Base-by-base conservation (phyloP, 2,797 vertebrate genomes). In the Meriones psammophilus region DNA sequence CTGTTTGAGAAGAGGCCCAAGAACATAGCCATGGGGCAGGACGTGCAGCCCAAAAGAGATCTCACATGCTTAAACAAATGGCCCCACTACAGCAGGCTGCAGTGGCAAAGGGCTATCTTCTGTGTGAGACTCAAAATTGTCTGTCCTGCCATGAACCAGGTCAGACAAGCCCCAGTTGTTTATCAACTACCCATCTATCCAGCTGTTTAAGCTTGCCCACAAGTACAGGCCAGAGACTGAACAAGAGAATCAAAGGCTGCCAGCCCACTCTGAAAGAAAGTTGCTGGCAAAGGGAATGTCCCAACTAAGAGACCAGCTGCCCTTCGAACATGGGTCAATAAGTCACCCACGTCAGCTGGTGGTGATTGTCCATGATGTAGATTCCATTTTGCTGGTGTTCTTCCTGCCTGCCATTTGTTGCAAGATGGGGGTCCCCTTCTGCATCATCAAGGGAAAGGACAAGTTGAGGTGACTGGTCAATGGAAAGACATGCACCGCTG, bases 11-110 rank as follows among this genome's bases (percentile, higher is more conserved):
- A 83, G 42, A 64, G 3, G 15, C 14, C 26, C 64, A 28, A 30
- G 36, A 83, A 64, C 0, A 10, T 5, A 0, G 2, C 22, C 5
- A 3, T 15, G 9, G 24, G 36, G 58, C 7, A 3, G 58, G 15
- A 84, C 14, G 20, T 64, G 1, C 39, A 42, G 24, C 36, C 60
- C 80, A 30, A 76, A 39, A 64, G 60, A 18, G 39, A 33, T 64
- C 28, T 20, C 39, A 64, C 5, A 3, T 0, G 26, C 36, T 46
- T 46, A 5, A 26, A 33, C 39, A 66, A 84, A 83, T 10, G 8
- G 39, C 42, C 39, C 28, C 2, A 30, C 8, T 3, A 46, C 28
- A 33, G 46, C 18, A 30, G 26, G 81, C 60, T 84, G 39, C 81
- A 9, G 39, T 5, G 28, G 62, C 39, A 84, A 66, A 66, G 39